Base-by-base conservation (phyloP, 23 tunicate species). In the Diplosoma virens region DNA sequence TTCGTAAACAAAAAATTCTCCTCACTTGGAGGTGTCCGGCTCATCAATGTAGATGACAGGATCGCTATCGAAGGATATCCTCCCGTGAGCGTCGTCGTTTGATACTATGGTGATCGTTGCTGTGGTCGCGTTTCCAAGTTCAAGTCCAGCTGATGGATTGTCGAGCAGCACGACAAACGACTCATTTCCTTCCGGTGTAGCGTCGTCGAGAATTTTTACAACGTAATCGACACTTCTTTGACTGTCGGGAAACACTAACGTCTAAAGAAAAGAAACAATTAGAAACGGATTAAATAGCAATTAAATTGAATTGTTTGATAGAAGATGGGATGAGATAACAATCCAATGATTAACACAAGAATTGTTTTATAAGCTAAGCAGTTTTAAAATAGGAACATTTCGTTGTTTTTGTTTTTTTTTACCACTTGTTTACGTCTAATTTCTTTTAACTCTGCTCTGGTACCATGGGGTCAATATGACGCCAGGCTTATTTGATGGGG, bases 31-130 rank as follows among this genome's bases (percentile, higher is more conserved):
- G 48, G 33, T 25, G 29, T 77, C 84, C 1, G 96, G 96, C 54
- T 89, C 96, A 24, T 78, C 76, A 25, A 89, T 17, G 33, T 71
- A 61, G 31, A 78, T 78, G 0, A 32, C 37, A n/a, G 20, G 22
- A 0, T 74, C 71, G 23, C 78, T 78, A 22, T 47, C 50, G 54
- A 89, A 89, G 1, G 84, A 50, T 47, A 89, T 16, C 50, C 76
- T 30, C 7, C 96, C 96, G 47, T 89, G 96, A 21, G 96, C 96
- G 60, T 89, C 96, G 54, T 89, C 96, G 34, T 83, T 89, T 0
- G 96, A 83, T 32, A 29, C 20, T 33, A 89, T 89, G 16, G 76
- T 82, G 0, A 89, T 52, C 5, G 75, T 81, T 24, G 87, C 83
- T 46, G 35, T 72, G 7, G 81, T 77, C 1, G 52, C 30, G 35